Evolutionary conservation across 1,140 invertebrate genomes (phyloP), one percentile per base, ranked within the genome.

Genomic region (Cyrtorhinus lividipennis): DNA sequence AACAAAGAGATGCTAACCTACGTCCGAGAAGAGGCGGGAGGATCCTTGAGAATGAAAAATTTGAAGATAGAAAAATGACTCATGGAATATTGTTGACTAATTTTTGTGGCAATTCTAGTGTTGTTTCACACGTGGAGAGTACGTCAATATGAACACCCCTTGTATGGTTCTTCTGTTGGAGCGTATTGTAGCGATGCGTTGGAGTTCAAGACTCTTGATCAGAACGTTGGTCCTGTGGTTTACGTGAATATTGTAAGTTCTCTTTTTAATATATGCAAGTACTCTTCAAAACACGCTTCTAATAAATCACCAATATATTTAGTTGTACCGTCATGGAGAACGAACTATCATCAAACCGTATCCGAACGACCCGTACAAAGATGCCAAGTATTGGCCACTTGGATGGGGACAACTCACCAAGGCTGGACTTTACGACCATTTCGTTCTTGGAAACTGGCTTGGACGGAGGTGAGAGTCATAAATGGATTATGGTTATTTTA

Each of bases 321-420:
- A 80, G 75, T 67, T 88, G 18, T 88, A 76, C 71, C 76, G 90
- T 62, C 90, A 94, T 78, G 90, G 90, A 25, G 90, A 92, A 70
- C 76, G 92, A 66, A 88, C 84, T 23, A 88, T 88, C 0, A 73
- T 88, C 2, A 70, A 79, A 58, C 73, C 81, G 0, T 93, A 90
- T 71, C 85, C 87, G 0, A 88, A 75, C 26, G 90, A 94, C 76
- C 87, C 86, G 0, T 86, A 85, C 69, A 76, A 76, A 22, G 79
- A 85, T 70, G 73, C 76, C 62, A 79, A 78, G 10, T 74, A 74
- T 46, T 92, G 89, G 90, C 81, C 84, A 2, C 81, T 82, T 23
- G 85, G 82, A 65, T 87, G 82, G 75, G 88, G 87, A 10, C 81
- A 90, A 70, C 72, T 93, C 23, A 92, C 88, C 1, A 84, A 86